Evolutionary conservation across 2,888 invertebrate genomes (phyloP).

Genomic region (Drosophila siamana): DNA sequence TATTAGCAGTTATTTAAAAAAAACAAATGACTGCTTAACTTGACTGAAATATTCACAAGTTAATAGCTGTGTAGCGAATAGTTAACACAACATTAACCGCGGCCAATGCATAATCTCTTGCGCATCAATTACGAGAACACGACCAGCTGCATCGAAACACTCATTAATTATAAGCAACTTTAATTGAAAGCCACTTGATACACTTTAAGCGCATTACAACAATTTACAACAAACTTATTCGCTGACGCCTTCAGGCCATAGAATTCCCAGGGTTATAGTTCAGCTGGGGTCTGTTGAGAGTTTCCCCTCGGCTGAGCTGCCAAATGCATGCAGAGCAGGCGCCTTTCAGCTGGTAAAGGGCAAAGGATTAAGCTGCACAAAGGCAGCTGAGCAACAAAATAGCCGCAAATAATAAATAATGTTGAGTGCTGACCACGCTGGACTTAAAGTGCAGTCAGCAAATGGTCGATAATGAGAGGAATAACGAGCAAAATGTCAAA

Average conservation of each 20-base stretch:
- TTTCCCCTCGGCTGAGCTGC: conserved; percentile 10
- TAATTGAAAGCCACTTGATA: conserved; percentile 7
- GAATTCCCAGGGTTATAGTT: conserved; percentile 19
- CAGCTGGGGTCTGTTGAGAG: conserved; percentile 3
- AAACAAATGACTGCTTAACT: too few species aligned
- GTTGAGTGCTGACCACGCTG: conserved; percentile 31
- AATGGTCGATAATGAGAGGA: conserved; percentile 27
- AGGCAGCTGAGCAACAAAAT: conserved; percentile 20
- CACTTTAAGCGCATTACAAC: conserved; percentile 12
- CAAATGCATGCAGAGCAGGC: conserved; percentile 10
- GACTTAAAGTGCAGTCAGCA: conserved; percentile 42
- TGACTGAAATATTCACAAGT: not conserved
- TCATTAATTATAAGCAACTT: conserved; percentile 2
- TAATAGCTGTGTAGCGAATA: not conserved
- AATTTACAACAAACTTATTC: conserved; percentile 8
- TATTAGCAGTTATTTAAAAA: too few species aligned
- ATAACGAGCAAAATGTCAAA: conserved; percentile 25
- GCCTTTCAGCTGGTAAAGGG: conserved; percentile 18
- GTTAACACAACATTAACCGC: too few species aligned
- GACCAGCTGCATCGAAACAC: not conserved
- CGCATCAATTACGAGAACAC: not conserved
- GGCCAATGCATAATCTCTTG: not conserved
- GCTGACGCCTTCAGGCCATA: not conserved
- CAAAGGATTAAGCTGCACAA: conserved; percentile 46
- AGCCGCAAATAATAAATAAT: conserved; percentile 40